Evolutionary conservation across 2,113 vertebrate genomes (phyloP).

Genomic region (Heterotis niloticus): DNA sequence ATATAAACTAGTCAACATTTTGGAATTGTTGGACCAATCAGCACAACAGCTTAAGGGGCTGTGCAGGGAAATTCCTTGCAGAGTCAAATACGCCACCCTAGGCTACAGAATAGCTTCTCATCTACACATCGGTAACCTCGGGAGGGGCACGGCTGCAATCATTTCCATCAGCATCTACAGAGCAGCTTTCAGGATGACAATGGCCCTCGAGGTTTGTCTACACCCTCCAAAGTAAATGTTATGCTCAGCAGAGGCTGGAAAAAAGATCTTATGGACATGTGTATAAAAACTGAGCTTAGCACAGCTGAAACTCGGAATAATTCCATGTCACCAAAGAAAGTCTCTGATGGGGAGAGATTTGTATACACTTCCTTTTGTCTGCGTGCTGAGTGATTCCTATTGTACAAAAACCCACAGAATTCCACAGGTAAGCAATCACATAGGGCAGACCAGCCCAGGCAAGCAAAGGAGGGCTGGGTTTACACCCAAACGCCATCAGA

Average conservation of each 20-base stretch:
- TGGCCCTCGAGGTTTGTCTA: conserved; percentile 43
- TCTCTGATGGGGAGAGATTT: conserved; percentile 44
- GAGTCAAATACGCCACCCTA: conserved; percentile 52
- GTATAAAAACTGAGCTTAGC: conserved; percentile 43
- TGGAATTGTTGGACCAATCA: background rate
- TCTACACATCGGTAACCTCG: conserved; percentile 32
- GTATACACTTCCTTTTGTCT: conserved; percentile 65
- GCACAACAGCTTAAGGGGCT: background rate
- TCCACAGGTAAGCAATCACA: conserved; percentile 74
- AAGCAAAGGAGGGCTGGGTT: conserved; percentile 65
- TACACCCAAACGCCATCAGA: conserved; percentile 65
- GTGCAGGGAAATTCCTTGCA: conserved; percentile 42
- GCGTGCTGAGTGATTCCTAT: conserved; percentile 48
- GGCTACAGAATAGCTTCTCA: conserved; percentile 50
- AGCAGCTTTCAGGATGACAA: conserved; percentile 53
- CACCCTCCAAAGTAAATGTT: conserved; percentile 39
- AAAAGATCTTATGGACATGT: conserved; percentile 24
- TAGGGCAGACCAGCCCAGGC: conserved; percentile 65
- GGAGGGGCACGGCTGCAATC: conserved; percentile 50
- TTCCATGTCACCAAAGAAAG: conserved; percentile 51
- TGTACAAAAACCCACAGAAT: conserved; percentile 67
- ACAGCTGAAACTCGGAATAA: conserved; percentile 47
- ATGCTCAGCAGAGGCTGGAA: conserved; percentile 31
- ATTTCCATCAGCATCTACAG: conserved; percentile 55
- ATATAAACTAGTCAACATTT: background rate